phyloP scores from a whole-genome alignment of 2,797 vertebrate genomes.

The Chelidonichthys spinosus region DNA sequence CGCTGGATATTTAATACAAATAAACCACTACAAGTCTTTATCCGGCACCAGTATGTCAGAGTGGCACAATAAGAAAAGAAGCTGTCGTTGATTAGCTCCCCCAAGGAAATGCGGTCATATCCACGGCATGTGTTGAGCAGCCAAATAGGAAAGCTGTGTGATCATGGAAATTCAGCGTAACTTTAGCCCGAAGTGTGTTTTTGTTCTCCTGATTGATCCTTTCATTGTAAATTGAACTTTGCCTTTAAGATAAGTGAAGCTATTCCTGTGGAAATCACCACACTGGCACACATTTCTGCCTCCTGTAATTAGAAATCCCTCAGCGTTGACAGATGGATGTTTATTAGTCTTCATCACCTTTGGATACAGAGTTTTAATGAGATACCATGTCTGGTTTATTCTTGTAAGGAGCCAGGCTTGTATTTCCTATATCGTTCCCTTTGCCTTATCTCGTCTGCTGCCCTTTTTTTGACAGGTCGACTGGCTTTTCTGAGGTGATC shows the following conservation, averaged over 20 bases:
- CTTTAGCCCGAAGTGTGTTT: slow-evolving; percentile 33
- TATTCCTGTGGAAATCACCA: slow-evolving; percentile 24
- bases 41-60: background rate
- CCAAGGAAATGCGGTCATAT: slow-evolving; percentile 51
- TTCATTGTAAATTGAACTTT: slow-evolving; percentile 44
- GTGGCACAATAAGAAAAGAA: slow-evolving; percentile 24
- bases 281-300: background rate
- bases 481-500: slow-evolving; percentile 97
- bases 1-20: background rate
- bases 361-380: slow-evolving; percentile 27
- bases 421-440: background rate
- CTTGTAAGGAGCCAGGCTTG: background rate
- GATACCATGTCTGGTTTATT: slow-evolving; percentile 3
- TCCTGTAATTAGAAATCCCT: slow-evolving; percentile 39
- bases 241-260: slow-evolving; percentile 45
- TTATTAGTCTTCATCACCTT: slow-evolving; percentile 14
- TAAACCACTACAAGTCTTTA: background rate
- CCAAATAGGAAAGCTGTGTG: slow-evolving; percentile 44
- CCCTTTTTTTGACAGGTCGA: slow-evolving; percentile 86
- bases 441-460: background rate
- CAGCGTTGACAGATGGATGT: slow-evolving; percentile 26
- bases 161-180: slow-evolving; percentile 37
- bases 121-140: slow-evolving; percentile 31
- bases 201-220: slow-evolving; percentile 35
- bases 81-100: slow-evolving; percentile 34